phyloP scores from a whole-genome alignment of 2,797 vertebrate genomes.

The Myoxocephalus aenaeus region DNA sequence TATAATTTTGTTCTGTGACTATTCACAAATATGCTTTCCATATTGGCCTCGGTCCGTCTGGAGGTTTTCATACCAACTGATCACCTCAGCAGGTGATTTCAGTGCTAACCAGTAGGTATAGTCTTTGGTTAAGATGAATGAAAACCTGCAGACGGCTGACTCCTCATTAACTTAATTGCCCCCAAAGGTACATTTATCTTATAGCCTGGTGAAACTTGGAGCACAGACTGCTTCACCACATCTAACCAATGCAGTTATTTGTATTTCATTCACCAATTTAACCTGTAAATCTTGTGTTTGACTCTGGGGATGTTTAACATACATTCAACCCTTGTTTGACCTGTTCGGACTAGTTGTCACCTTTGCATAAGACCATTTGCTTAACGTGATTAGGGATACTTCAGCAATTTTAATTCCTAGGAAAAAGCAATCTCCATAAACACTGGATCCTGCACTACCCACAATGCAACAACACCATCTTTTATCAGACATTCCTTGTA shows the following conservation, averaged over 20 bases:
- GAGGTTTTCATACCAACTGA: not conserved
- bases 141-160: not conserved
- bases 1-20: not conserved
- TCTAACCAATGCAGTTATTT: conserved; percentile 1
- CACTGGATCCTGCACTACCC: not conserved
- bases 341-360: not conserved
- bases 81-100: conserved; percentile 6
- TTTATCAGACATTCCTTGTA: not conserved
- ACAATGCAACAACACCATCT: not conserved
- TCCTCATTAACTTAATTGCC: not conserved
- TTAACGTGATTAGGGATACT: not conserved
- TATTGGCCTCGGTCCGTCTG: not conserved
- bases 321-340: not conserved
- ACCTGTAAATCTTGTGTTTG: conserved; percentile 1
- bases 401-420: not conserved
- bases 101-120: not conserved
- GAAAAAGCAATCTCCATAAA: not conserved
- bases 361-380: not conserved
- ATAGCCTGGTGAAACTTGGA: not conserved
- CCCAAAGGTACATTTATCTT: rapidly evolving
- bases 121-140: not conserved
- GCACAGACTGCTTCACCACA: not conserved
- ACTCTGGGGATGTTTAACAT: not conserved
- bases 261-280: not conserved
- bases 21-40: not conserved